Evolutionary conservation across 2,113 vertebrate species (phyloP), one percentile per base, ranked within the genome.

Genomic region (Nettapus auritus): DNA sequence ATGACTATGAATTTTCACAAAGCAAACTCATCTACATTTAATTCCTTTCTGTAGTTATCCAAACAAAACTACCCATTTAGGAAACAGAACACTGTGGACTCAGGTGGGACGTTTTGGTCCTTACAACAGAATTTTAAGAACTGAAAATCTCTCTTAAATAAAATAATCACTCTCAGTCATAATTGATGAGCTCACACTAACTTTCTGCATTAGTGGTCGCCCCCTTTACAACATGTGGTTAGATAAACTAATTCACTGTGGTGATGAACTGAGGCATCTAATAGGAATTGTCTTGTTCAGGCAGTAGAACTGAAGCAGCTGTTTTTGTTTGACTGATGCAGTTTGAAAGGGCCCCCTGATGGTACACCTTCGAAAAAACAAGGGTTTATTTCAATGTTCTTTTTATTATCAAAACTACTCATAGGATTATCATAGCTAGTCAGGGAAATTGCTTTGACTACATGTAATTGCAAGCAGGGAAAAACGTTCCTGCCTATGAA

Each of bases 1-100:
- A 93, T 95, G 94, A 95, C 91, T 96, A 93, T 16, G 74, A 95
- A 79, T 95, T 96, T 94, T 86, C 34, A 8, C 81, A 88, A 85
- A 55, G 68, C 76, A 95, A 93, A 71, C 79, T 91, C 50, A 91
- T 89, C 42, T 78, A 53, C 73, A 64, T 76, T 14, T 33, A 10
- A 34, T 63, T 74, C 76, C 73, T 40, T 31, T 36, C 63, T 40
- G 11, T 60, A 79, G 55, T 82, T 81, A 62, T 33, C 94, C 64
- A 92, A 94, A 94, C 89, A 94, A 86, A 94, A 48, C 59, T 70
- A 93, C 16, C 83, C 67, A 44, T 90, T 66, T 60, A 80, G 57
- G 60, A 87, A 91, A 79, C 50, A 84, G 62, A 77, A 36, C 26
- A 46, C 48, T 79, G 86, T 66, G 18, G 6, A 69, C 76, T 87